These are phyloP conservation scores for Lucifuga dentata DNA, from an alignment of 2,113 vertebrate genomes.

Conservation along the genomic window DNA sequence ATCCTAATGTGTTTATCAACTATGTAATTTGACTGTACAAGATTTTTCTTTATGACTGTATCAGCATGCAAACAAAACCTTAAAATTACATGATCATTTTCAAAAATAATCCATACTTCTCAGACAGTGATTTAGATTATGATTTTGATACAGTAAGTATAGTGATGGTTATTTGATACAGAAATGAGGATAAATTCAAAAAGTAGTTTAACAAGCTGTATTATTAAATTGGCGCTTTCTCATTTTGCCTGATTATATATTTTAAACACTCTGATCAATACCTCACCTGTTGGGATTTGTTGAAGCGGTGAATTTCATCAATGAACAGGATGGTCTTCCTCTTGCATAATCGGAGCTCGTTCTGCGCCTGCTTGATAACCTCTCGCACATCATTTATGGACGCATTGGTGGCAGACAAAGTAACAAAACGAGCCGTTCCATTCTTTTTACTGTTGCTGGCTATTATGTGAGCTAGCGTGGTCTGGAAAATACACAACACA, in stretches of 20 bases:
- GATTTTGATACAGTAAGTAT: too few species aligned
- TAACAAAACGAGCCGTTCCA: slow-evolving; percentile 88
- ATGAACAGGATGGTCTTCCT: slow-evolving; percentile 97
- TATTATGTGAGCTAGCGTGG: slow-evolving; percentile 95
- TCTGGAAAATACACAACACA: slow-evolving; percentile 82
- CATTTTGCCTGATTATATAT: too few species aligned
- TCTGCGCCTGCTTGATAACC: slow-evolving; percentile 96
- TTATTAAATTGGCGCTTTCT: too few species aligned
- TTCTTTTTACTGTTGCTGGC: slow-evolving; percentile 90
- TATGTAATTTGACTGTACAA: too few species aligned
- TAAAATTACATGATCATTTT: too few species aligned
- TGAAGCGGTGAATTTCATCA: slow-evolving; percentile 98
- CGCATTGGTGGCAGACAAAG: slow-evolving; percentile 91
- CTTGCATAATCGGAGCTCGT: slow-evolving; percentile 93
- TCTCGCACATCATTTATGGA: slow-evolving; percentile 92
- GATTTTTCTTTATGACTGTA: too few species aligned
- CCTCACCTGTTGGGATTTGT: slow-evolving; percentile 96
- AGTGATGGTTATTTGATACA: too few species aligned
- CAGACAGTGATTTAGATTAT: too few species aligned
- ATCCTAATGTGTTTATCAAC: too few species aligned
- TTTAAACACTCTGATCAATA: slow-evolving; percentile 1
- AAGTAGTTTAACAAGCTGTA: neutral
- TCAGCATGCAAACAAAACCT: too few species aligned
- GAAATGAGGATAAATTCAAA: neutral
- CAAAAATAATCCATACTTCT: too few species aligned